phyloP scores from a whole-genome alignment of 2,888 invertebrate genomes.

The Phalera bucephala region DNA sequence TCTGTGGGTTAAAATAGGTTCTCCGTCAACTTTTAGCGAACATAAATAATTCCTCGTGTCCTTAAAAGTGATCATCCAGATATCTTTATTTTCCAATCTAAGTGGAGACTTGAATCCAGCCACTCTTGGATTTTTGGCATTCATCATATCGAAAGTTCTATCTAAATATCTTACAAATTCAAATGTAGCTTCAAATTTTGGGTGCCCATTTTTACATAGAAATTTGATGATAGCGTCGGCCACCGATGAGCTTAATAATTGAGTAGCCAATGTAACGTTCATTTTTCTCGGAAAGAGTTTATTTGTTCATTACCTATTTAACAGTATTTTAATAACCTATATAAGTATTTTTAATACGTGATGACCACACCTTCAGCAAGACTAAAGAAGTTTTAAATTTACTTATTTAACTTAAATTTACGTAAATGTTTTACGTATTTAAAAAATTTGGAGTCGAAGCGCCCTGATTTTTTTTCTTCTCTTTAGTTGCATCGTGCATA shows the following conservation, averaged over 20 bases:
- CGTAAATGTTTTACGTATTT: too few species aligned
- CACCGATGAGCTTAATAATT: slow-evolving; percentile 8
- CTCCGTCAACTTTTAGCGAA: slow-evolving; percentile 4
- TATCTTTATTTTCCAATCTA: slow-evolving; percentile 2
- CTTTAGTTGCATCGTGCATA: too few species aligned
- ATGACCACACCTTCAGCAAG: too few species aligned
- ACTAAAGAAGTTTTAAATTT: too few species aligned
- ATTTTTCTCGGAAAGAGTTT: slow-evolving; percentile 6
- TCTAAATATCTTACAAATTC: slow-evolving; percentile 10
- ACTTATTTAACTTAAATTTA: too few species aligned
- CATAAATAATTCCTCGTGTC: slow-evolving; percentile 9
- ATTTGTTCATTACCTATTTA: slow-evolving; percentile 1
- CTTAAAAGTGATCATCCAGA: slow-evolving; percentile 4
- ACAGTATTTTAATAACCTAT: too few species aligned
- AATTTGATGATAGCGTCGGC: slow-evolving; percentile 15
- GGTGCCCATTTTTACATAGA: slow-evolving; percentile 8
- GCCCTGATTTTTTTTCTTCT: too few species aligned
- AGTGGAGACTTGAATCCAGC: slow-evolving; percentile 12
- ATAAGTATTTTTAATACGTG: too few species aligned
- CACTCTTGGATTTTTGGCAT: slow-evolving; percentile 8
- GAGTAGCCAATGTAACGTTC: slow-evolving; percentile 9
- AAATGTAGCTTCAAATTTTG: slow-evolving; percentile 10
- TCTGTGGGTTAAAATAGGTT: slow-evolving; percentile 3
- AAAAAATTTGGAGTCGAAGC: too few species aligned
- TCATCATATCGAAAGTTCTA: slow-evolving; percentile 9